These are phyloP conservation scores for Heterocephalus glaber DNA, from an alignment of 2,113 vertebrate genomes.

Conservation along the genomic window DNA sequence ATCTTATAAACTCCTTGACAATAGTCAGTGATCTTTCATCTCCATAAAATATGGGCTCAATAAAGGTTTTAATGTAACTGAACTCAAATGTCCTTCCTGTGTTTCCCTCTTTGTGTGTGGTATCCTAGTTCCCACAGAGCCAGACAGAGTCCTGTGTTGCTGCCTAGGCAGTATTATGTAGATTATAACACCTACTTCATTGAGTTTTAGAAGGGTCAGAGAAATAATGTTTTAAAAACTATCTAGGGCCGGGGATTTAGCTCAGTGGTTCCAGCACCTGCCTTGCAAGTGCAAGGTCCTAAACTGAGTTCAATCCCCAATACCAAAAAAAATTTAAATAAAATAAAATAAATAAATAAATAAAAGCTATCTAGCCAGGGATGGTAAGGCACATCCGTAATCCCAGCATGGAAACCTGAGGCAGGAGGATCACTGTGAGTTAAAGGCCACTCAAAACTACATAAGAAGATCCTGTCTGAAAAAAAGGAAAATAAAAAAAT, in stretches of 20 bases:
- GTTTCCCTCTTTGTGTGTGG: not conserved
- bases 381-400: not conserved
- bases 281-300: too few relatives aligned
- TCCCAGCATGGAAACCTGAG: not conserved
- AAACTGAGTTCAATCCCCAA: too few relatives aligned
- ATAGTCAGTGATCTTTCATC: not conserved
- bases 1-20: not conserved
- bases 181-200: not conserved
- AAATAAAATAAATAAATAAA: too few relatives aligned
- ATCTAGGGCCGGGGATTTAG: too few relatives aligned
- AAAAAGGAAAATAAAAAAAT: not conserved
- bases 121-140: not conserved
- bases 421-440: not conserved
- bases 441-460: not conserved
- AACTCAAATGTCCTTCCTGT: constrained; percentile 8
- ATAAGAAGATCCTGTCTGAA: not conserved
- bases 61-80: not conserved
- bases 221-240: not conserved
- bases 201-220: constrained; percentile 11
- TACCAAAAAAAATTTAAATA: too few relatives aligned
- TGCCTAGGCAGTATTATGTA: not conserved
- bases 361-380: not conserved
- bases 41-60: not conserved
- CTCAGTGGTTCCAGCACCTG: too few relatives aligned
- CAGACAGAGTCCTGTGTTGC: not conserved